phyloP scores from a whole-genome alignment of 2,888 invertebrate genomes.

The Noctua janthe region DNA sequence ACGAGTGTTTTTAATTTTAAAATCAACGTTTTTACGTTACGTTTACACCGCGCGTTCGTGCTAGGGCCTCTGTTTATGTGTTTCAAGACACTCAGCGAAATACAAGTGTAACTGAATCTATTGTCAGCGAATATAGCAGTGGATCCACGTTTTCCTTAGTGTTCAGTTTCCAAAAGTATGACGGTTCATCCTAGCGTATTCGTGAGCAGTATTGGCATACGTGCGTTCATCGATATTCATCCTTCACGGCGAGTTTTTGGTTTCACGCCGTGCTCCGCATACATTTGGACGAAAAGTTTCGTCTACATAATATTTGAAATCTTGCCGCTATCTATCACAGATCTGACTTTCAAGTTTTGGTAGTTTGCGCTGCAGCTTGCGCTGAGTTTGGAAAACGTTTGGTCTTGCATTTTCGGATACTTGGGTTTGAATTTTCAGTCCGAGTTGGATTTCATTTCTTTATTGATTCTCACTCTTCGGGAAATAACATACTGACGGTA shows the following conservation, averaged over 20 bases:
- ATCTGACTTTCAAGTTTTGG: conserved; percentile 32
- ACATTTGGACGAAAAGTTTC: conserved; percentile 40
- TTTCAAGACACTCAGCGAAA: not conserved
- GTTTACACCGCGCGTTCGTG: too few relatives aligned
- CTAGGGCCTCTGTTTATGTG: not conserved
- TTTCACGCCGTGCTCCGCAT: conserved; percentile 45
- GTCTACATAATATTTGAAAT: conserved; percentile 49
- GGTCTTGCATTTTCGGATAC: conserved; percentile 19
- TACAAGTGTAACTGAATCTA: not conserved
- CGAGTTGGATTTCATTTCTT: not conserved
- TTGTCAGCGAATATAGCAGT: not conserved
- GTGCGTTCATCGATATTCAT: conserved; percentile 58
- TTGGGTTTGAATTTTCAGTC: conserved; percentile 1
- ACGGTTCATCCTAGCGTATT: conserved; percentile 19
- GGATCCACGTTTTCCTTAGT: conserved; percentile 7
- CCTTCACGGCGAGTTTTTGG: conserved; percentile 56
- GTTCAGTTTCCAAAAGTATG: conserved; percentile 12
- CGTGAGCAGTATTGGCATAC: conserved; percentile 29
- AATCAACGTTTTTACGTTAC: too few relatives aligned
- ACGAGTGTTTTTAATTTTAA: too few relatives aligned
- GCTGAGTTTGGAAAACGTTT: conserved; percentile 15
- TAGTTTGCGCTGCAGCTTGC: conserved; percentile 40
- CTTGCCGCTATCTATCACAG: conserved; percentile 41
- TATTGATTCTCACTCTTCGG: not conserved
- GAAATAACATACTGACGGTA: too few relatives aligned